A percentile compares a stretch with the other conserved stretches of the same genome.
phyloP scores from a whole-genome alignment of 2,797 vertebrate genomes.

The Lophius americanus region DNA sequence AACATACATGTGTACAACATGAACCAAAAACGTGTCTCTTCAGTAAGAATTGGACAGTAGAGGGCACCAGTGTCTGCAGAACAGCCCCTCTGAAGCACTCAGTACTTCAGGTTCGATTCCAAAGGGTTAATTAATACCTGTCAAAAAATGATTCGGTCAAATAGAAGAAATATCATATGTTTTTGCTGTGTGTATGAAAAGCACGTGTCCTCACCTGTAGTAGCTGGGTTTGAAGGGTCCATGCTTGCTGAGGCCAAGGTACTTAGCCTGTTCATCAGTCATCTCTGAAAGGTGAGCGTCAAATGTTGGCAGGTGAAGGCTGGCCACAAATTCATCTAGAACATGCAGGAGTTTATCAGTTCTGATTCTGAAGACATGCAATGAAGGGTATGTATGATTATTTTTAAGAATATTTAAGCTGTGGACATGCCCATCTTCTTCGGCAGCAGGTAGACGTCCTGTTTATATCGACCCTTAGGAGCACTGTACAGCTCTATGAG shows the following conservation, averaged over 20 bases:
- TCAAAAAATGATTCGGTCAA: background rate
- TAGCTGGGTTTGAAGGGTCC: constrained; percentile 96
- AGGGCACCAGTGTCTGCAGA: constrained; percentile 77
- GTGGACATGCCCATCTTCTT: constrained; percentile 91
- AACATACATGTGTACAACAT: no score
- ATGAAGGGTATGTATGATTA: no score
- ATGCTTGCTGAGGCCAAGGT: constrained; percentile 91
- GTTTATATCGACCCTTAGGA: constrained; percentile 91
- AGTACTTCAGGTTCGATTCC: background rate
- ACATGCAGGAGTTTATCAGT: background rate
- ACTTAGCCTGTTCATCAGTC: constrained; percentile 92
- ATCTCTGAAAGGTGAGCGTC: constrained; percentile 93
- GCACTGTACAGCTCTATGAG: constrained; percentile 84
- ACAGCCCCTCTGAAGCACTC: background rate
- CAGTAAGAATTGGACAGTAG: constrained; percentile 71
- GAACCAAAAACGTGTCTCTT: background rate
- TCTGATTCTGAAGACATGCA: background rate
- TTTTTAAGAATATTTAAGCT: background rate
- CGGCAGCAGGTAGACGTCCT: constrained; percentile 92
- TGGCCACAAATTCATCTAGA: constrained; percentile 93
- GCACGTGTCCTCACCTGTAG: constrained; percentile 84
- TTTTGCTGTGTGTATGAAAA: background rate
- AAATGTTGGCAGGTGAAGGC: constrained; percentile 91
- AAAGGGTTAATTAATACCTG: constrained; percentile 64
- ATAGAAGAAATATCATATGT: background rate